Base-by-base conservation (phyloP, 1,140 invertebrate genomes). In the Lepidotrigona ventralis region DNA sequence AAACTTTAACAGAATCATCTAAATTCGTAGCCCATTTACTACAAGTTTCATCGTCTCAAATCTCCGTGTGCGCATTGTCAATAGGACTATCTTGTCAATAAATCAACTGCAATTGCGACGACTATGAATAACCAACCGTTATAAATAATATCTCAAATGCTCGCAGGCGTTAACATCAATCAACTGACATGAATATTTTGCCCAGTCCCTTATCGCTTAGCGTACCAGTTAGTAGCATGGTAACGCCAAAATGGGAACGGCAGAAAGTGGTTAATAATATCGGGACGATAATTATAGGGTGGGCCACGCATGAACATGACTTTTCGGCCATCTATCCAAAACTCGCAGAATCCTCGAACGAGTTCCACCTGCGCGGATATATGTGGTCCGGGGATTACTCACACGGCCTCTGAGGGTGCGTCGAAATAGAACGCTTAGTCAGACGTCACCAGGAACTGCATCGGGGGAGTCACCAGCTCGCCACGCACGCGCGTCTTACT, bases 341-440 rank as follows among this genome's bases (percentile, higher is more conserved):
- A 87, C 86, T 87, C 83, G 86, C 83, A 86, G 84, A 86, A 88
- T 87, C 84, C 86, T 76, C 86, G 86, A 84, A 88, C 79, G 86
- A 77, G 86, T 88, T 88, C 86, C 86, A 88, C 79, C 84, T 88
- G 86, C 79, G 79, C 81, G 78, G 79, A 88, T 85, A 87, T 88
- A 88, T 88, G 83, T 76, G 85, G 79, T 81, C 86, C 74, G 75
- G 69, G 83, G 84, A 90, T 91, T 91, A 91, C 88, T 90, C 86
- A 91, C 83, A 72, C 72, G 81, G 79, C 84, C 81, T 86, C 85
- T 54, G 83, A 78, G 90, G 83, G 87, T 84, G 83, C 75, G 86
- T 89, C 79, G 81, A 91, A 91, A 91, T 91, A 91, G 90, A 91
- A 90, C 90, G 86, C 88, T 91, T 91, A 90, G 86, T 91, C 90